A percentile compares a stretch with the other conserved stretches of the same genome.
These are phyloP conservation scores for Seladonia tumulorum DNA, from an alignment of 2,888 invertebrate genomes.

Conservation along the genomic window DNA sequence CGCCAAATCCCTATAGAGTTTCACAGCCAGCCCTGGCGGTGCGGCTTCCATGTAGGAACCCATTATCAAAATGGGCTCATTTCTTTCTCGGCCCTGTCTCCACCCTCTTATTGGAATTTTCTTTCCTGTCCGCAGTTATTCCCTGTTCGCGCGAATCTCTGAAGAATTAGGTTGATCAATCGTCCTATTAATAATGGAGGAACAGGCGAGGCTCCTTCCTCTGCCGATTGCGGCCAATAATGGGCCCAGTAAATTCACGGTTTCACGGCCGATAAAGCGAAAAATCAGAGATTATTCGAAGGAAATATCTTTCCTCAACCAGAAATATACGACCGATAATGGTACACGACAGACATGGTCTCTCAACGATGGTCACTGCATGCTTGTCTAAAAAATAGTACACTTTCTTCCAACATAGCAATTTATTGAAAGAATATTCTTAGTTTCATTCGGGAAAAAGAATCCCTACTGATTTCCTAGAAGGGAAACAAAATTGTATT, in stretches of 20 bases:
- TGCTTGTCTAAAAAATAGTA: no score
- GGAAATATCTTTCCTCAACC: neutral
- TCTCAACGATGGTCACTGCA: neutral
- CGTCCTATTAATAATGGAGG: slow-evolving; percentile 52
- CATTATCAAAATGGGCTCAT: slow-evolving; percentile 83
- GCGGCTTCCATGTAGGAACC: slow-evolving; percentile 78
- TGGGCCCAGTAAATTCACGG: slow-evolving; percentile 35
- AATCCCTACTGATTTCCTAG: neutral
- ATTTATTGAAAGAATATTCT: neutral
- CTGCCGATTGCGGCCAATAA: slow-evolving; percentile 47
- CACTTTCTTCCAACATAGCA: no score
- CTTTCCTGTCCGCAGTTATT: slow-evolving; percentile 69
- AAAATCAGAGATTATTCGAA: neutral
- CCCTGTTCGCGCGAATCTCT: slow-evolving; percentile 61
- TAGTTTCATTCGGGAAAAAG: neutral
- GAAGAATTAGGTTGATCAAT: slow-evolving; percentile 63
- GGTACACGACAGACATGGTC: neutral
- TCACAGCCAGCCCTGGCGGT: slow-evolving; percentile 69
- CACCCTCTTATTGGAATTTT: slow-evolving; percentile 77
- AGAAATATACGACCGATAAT: neutral
- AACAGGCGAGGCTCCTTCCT: slow-evolving; percentile 27
- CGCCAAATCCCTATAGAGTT: slow-evolving; percentile 82
- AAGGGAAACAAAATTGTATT: no score
- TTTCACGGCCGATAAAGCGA: neutral
- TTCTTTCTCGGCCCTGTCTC: slow-evolving; percentile 76